Base-by-base conservation (phyloP, 92 coral and sea anemone genomes). In the Parazoanthus darwini region DNA sequence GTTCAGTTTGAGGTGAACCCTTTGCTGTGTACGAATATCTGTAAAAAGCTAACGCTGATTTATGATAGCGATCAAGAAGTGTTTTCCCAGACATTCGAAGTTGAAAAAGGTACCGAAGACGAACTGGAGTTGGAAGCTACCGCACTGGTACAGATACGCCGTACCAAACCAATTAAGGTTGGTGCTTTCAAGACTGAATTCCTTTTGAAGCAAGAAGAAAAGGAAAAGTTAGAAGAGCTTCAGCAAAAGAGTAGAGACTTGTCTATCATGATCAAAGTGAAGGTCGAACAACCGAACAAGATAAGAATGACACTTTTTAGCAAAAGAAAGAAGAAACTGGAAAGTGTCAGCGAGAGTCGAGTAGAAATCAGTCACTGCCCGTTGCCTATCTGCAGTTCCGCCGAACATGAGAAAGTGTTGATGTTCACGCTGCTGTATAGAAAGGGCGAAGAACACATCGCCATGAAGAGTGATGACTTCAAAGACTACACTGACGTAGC, bases 81-180 rank as follows among this genome's bases (percentile, higher is more conserved):
- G 29, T 39, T 76, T 76, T 76, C 80, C 6, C 80, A 76, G 25
- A 39, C 80, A 23, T 76, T 76, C 35, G 80, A 76, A 10, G 46
- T 76, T 76, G 33, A 11, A 10, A 76, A 74, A 2, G 78, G 16
- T 29, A 22, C 10, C 23, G 46, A 36, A 74, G n/a, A 36, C 2
- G 25, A 36, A 1, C n/a, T 74, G 29, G 78, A 74, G 46, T 14
- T 74, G 22, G 78, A 74, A 14, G 23, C 25, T 8, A 3, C 22
- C 18, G 78, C 78, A 18, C 44, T 37, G 18, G 78, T 74, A 22
- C 78, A 74, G 78, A 74, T 74, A 14, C 37, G 36, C 15, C 46
- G 46, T 18, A 3, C 46, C 22, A 74, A 74, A 42, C 78, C 78
- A 14, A 20, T 6, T 37, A 42, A 74, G 8, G 1, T 74, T 74